These are phyloP conservation scores for Galendromus occidentalis DNA, from an alignment of 1,140 invertebrate species.

Conservation along the genomic window DNA sequence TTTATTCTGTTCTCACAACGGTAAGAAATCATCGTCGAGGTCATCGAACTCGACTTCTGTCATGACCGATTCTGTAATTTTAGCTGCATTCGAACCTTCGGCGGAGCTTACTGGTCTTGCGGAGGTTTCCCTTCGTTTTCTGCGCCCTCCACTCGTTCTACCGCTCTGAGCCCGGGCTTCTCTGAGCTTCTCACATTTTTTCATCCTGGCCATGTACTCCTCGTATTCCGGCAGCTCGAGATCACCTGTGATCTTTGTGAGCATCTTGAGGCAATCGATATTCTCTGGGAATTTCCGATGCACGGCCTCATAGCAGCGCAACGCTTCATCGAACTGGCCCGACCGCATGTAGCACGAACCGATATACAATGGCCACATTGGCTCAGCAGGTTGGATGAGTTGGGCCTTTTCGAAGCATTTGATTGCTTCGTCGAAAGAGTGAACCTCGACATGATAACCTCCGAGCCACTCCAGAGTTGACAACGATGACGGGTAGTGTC, in stretches of 20 bases:
- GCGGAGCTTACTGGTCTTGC: background rate
- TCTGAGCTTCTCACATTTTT: conserved; percentile 57
- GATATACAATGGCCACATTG: background rate
- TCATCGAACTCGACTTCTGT: conserved; percentile 3
- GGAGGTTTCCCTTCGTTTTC: background rate
- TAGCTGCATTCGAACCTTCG: background rate
- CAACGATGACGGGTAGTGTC: conserved; percentile 70
- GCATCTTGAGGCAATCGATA: conserved; percentile 60
- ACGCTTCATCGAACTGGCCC: conserved; percentile 2
- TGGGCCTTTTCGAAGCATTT: conserved; percentile 68
- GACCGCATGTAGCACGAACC: background rate
- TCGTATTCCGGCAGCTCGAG: conserved; percentile 56
- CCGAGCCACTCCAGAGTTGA: conserved; percentile 76
- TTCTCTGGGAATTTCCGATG: conserved; percentile 61
- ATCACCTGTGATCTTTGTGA: conserved; percentile 59
- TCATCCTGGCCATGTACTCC: conserved; percentile 54
- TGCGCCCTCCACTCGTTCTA: background rate
- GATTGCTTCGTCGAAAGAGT: conserved; percentile 71
- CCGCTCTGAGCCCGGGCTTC: conserved; percentile 27
- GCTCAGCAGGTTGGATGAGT: conserved; percentile 44
- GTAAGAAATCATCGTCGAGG: conserved; percentile 1
- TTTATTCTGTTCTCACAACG: background rate
- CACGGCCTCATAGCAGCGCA: conserved; percentile 30
- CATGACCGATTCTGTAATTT: background rate
- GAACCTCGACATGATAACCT: conserved; percentile 71